Evolutionary conservation across 2,113 vertebrate genomes (phyloP).

Genomic region (Psephotus haematonotus): DNA sequence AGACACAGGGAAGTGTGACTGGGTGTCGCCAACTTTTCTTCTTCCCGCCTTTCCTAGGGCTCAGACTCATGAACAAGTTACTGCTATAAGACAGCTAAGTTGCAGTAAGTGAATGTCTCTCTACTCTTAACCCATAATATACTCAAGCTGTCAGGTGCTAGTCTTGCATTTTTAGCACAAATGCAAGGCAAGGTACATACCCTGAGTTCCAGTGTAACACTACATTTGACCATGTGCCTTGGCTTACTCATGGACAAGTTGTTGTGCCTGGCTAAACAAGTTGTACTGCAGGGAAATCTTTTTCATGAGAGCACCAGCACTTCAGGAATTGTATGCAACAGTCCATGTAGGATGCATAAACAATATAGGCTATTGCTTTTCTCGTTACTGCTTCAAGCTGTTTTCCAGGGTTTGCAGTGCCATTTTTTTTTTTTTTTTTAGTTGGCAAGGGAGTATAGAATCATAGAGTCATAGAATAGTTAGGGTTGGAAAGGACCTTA

Average conservation of each 20-base stretch:
- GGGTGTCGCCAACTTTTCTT: background rate
- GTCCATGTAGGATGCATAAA: background rate
- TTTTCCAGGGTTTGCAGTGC: background rate
- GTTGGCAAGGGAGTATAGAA: background rate
- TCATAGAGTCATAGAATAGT: too few relatives aligned
- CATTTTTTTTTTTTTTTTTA: background rate
- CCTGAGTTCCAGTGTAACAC: background rate
- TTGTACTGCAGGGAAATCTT: background rate
- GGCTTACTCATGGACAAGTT: background rate
- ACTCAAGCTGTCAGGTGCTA: background rate
- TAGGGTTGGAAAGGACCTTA: too few relatives aligned
- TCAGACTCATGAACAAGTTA: background rate
- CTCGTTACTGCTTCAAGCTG: background rate
- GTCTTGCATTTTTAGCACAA: background rate
- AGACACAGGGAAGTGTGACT: background rate
- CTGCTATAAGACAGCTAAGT: background rate
- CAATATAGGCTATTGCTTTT: background rate
- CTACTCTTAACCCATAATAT: background rate
- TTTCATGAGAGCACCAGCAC: background rate
- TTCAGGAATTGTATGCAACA: background rate
- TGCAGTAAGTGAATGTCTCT: background rate
- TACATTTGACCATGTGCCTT: background rate
- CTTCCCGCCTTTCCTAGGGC: background rate
- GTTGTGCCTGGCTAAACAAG: background rate
- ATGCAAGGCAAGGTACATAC: background rate